A percentile compares a stretch with the other conserved stretches of the same genome.
These are phyloP conservation scores for Dugesia japonica DNA, from an alignment of 2,888 invertebrate genomes.

Conservation along the genomic window DNA sequence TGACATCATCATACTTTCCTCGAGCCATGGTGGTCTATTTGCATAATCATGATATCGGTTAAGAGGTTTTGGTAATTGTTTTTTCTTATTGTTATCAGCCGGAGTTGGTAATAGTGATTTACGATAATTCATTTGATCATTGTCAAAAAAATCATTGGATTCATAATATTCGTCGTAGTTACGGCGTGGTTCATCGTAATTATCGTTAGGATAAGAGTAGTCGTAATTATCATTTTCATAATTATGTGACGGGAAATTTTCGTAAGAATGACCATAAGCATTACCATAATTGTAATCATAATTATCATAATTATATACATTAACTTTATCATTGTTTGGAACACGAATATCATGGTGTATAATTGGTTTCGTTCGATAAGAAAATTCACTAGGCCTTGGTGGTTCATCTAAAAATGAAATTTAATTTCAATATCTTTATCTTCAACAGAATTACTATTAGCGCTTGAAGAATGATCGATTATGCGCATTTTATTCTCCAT, in stretches of 20 bases:
- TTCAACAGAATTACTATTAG: not conserved
- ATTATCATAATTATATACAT: not conserved
- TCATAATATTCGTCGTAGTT: no score
- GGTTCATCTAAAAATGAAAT: not conserved
- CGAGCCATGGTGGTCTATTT: not conserved
- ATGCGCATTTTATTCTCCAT: not conserved
- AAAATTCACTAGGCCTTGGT: not conserved
- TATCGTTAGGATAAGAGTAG: not conserved
- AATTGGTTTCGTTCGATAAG: not conserved
- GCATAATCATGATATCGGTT: not conserved
- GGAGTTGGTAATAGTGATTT: not conserved
- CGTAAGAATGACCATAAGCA: no score
- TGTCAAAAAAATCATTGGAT: not conserved
- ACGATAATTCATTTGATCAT: not conserved
- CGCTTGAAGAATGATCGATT: not conserved
- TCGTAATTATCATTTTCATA: not conserved
- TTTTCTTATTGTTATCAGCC: not conserved
- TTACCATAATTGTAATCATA: not conserved
- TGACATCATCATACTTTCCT: not conserved
- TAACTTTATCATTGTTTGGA: not conserved
- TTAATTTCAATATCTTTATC: not conserved
- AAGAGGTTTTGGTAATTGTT: not conserved
- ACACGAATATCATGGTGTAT: not conserved
- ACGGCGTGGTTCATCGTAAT: no score
- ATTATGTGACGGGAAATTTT: not conserved